phyloP scores from a whole-genome alignment of 2,797 vertebrate species.

The Varecia variegata region DNA sequence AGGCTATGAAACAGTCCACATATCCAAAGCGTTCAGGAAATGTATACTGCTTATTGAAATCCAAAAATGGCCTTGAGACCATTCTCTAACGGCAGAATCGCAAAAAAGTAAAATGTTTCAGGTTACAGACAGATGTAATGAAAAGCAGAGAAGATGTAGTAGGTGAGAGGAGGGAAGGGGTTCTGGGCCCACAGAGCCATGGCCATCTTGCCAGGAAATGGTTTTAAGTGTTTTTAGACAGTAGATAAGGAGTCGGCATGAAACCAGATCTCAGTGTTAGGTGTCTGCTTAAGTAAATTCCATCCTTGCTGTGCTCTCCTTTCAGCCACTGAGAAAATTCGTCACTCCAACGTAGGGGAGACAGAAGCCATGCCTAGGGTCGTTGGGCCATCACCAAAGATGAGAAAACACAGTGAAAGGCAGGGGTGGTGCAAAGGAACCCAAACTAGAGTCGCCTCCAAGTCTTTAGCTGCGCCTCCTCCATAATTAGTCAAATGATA shows the following conservation, averaged over 20 bases:
- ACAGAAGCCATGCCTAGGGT: background rate
- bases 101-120: background rate
- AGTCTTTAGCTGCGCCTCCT: background rate
- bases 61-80: background rate
- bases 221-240: background rate
- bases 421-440: background rate
- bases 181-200: background rate
- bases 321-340: background rate
- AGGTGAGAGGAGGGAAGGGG: background rate
- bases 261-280: constrained; percentile 4
- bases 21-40: background rate
- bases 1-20: background rate
- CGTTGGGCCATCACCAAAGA: background rate
- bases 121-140: constrained; percentile 15
- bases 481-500: background rate
- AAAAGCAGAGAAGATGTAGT: background rate
- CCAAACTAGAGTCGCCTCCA: background rate
- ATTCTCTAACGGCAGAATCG: background rate
- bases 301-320: background rate
- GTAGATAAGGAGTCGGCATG: background rate
- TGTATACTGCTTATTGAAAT: background rate
- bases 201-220: constrained; percentile 12
- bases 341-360: background rate
- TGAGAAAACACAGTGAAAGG: background rate
- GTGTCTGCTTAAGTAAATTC: background rate